Base-by-base conservation (phyloP, 2,113 vertebrate species). In the Clarias macrocephalus region DNA sequence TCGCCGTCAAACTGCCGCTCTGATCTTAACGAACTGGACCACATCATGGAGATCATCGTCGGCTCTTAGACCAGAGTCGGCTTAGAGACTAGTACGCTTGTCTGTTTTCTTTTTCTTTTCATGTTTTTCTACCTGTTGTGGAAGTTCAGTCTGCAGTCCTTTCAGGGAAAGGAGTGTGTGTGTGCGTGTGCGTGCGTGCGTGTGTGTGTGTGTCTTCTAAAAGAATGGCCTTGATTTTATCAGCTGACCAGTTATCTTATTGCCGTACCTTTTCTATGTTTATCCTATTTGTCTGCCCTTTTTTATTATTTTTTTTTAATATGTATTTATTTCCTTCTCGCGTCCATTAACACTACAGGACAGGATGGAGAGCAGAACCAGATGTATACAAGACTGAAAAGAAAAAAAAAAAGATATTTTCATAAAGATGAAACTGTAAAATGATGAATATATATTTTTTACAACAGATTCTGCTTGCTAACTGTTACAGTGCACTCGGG, bases 31-130 rank as follows among this genome's bases (percentile, higher is more conserved):
- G 98, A 99, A 94, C 96, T 98, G 90, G 98, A 99, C 93, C 98
- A 98, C 92, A 97, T 99, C 91, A 97, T 99, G 93, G 98, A 98
- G 94, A 99, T 99, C 92, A 96, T 99, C 86, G 98, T 99, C 89
- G 98, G 97, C 89, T 98, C 98, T 88, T 99, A 90, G 90, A 72
- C 57, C 19, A 3, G 42, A 68, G 5, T 62, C 63, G 84, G 15
- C 82, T 84, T 68, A 33, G 54, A 87, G 80, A 84, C 75, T 86
- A 48, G 28, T 52, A 63, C 68, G 28, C 70, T 48, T 48, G 48
- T 48, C 48, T 48, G 48, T 0, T 48, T 48, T 85, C 7, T 21
- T 54, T 15, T 83, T 57, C 33, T 86, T 62, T 68, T 85, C 75
- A 82, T 83, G 25, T 81, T 76, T 89, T 87, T 89, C 88, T 85